Evolutionary conservation across 2,113 vertebrate species (phyloP).

Genomic region (Pogonocichla stellata): DNA sequence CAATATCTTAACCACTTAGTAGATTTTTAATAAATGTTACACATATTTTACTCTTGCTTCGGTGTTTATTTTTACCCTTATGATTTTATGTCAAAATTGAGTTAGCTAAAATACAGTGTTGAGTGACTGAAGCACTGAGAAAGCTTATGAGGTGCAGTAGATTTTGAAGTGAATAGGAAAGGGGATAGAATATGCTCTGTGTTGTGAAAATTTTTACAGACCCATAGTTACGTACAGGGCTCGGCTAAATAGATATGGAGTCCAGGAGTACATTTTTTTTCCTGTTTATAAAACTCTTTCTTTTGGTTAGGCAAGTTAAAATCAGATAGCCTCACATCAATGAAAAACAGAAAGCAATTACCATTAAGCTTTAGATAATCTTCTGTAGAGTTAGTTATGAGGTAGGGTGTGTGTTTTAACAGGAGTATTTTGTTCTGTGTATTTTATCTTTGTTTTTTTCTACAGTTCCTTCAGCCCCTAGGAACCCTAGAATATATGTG

Average conservation of each 20-base stretch:
- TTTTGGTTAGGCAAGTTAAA: not conserved
- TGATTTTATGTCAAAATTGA: not conserved
- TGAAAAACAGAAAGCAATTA: not conserved
- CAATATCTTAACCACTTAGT: not conserved
- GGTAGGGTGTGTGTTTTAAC: not conserved
- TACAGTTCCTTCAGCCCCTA: constrained; percentile 71
- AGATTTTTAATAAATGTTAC: not conserved
- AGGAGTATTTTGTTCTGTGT: not conserved
- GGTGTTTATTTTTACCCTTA: not conserved
- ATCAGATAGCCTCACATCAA: not conserved
- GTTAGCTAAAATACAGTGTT: not conserved
- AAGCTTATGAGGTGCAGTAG: not conserved
- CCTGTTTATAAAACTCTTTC: not conserved
- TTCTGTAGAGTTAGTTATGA: not conserved
- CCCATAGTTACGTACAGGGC: not conserved
- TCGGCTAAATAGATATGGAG: not conserved
- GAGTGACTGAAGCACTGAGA: not conserved
- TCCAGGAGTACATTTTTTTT: not conserved
- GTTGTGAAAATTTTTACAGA: not conserved
- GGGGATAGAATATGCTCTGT: accelerated
- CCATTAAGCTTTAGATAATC: not conserved
- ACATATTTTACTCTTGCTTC: not conserved
- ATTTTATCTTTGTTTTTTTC: not conserved
- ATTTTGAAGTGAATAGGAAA: not conserved
- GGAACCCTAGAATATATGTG: constrained; percentile 68